Evolutionary conservation across 1,140 invertebrate species (phyloP).

Genomic region (Diorhabda carinulata): DNA sequence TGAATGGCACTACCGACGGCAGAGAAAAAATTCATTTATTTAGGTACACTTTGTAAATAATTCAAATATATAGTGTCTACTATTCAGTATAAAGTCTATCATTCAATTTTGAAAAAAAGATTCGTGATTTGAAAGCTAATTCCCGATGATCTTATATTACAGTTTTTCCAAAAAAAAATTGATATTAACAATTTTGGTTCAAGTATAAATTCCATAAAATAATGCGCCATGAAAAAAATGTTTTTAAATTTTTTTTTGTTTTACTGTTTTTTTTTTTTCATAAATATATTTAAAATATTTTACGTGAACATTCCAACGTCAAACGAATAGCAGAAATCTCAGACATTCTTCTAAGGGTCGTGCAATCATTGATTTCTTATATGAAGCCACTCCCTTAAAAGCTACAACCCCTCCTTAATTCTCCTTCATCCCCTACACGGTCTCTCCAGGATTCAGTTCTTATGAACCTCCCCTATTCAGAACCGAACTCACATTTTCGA

Average conservation of each 20-base stretch:
- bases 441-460: constrained; percentile 22
- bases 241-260: neutral
- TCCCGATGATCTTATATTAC: no score
- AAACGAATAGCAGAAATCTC: constrained; percentile 14
- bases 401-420: constrained; percentile 33
- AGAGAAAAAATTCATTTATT: no score
- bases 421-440: constrained; percentile 21
- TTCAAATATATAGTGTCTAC: no score
- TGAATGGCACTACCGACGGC: no score
- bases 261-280: neutral
- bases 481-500: neutral
- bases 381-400: constrained; percentile 35
- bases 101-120: no score
- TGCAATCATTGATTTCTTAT: constrained; percentile 40
- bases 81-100: no score
- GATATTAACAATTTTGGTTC: no score
- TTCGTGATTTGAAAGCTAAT: no score
- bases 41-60: no score
- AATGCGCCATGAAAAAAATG: no score
- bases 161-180: no score
- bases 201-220: no score
- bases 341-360: constrained; percentile 20
- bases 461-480: constrained; percentile 27
- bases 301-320: neutral
- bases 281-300: neutral